Evolutionary conservation across 2,797 vertebrate species (phyloP), one percentile per base, ranked within the genome.

Genomic region (Falco biarmicus): DNA sequence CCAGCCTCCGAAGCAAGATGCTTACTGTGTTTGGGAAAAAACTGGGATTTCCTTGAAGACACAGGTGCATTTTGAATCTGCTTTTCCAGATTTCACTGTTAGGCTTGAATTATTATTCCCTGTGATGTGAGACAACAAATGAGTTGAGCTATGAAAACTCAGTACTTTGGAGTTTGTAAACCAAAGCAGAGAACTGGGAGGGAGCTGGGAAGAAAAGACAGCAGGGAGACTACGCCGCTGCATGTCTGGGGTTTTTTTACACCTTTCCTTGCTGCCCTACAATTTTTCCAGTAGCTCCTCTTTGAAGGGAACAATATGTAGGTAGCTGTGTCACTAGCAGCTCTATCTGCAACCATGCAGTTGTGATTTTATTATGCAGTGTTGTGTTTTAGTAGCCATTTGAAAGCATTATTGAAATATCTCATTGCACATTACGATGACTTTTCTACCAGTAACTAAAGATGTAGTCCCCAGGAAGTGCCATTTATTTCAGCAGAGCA

Each of bases 361-460:
- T 83, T 95, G 93, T 80, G 85, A 90, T 96, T 96, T 96, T 85
- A 77, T 95, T 95, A 94, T 84, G 70, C 76, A 94, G 90, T 48
- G 73, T 41, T 92, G 83, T 89, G 83, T 51, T 96, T 95, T 94
- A 96, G 87, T 10, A 95, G 94, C 73, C 92, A 95, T 93, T 94
- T 94, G 96, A 95, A 97, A 88, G 59, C 76, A 56, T 84, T 93
- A 81, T 22, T 91, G 90, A 95, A 91, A 86, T 91, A 89, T 94
- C 61, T 89, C 92, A 80, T 25, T 83, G 96, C 89, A 95, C 78
- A 83, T 96, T 87, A 94, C 2, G 2, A 60, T 56, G 92, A 91
- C 80, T 96, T 93, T 90, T 89, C 83, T 89, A 95, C 92, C 85
- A 94, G 94, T 95, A 96, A 96, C 78, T 96, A 96, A 96, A 96